phyloP scores from a whole-genome alignment of 2,888 invertebrate genomes.

The Limnephilus auricula region DNA sequence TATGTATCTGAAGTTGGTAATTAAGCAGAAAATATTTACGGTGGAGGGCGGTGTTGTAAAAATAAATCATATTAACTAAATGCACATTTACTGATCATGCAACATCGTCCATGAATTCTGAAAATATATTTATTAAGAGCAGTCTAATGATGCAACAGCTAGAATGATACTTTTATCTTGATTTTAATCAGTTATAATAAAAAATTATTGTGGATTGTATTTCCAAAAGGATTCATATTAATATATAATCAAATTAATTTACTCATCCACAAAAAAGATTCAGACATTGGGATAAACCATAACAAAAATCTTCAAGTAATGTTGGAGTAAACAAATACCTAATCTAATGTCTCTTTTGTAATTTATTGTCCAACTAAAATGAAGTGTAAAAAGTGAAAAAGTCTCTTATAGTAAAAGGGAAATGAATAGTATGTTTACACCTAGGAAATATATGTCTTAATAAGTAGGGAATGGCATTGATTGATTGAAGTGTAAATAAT shows the following conservation, averaged over 20 bases:
- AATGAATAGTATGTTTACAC: neutral
- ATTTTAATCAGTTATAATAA: neutral
- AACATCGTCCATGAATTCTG: slow-evolving; percentile 15
- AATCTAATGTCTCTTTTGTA: neutral
- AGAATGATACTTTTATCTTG: neutral
- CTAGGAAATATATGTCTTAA: neutral
- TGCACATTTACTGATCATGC: slow-evolving; percentile 32
- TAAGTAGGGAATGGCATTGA: neutral
- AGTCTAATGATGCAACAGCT: slow-evolving; percentile 10
- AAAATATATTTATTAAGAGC: neutral
- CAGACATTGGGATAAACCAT: neutral
- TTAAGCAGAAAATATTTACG: slow-evolving; percentile 3
- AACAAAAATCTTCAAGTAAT: neutral
- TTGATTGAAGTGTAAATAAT: slow-evolving; percentile 10
- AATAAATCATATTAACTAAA: slow-evolving; percentile 16
- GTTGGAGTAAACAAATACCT: neutral
- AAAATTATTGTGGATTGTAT: neutral
- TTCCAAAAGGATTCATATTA: neutral
- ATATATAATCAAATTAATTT: neutral
- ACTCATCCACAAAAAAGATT: neutral
- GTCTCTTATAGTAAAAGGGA: neutral
- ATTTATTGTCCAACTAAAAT: neutral
- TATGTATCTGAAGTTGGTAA: neutral
- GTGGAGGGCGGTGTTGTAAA: slow-evolving; percentile 14
- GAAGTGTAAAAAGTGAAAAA: neutral